Evolutionary conservation across 2,888 invertebrate species (phyloP), one percentile per base, ranked within the genome.

Genomic region (Eucera pruinosa): DNA sequence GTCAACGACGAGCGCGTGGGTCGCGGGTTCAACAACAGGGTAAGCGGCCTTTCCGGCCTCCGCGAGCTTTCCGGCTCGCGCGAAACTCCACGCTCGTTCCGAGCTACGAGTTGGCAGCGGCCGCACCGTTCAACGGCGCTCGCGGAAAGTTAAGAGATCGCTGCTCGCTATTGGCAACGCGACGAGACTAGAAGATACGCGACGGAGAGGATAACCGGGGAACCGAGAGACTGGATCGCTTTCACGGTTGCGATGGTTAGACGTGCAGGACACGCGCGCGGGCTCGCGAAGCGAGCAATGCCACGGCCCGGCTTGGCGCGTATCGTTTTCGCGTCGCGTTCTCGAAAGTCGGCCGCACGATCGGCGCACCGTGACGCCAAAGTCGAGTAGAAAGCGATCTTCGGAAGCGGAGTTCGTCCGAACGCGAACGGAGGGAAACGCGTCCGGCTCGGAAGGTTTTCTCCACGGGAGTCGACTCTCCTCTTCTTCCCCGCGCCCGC

Each of bases 21-120:
- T 81, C 94, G 97, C 89, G 97, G 97, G 75, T 97, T 96, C 92
- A 96, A 97, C 93, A 97, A 97, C 91, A 94, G 97, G 93, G 97
- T 97, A 93, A 95, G 95, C 52, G 23, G 4, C 33, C 48, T 23
- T 36, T 11, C 1, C 15, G 50, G 11, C 23, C 7, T 5, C 18
- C 33, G 4, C 30, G 30, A 30, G 30, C 6, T 9, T 11, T 36
- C 36, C n/a, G n/a, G n/a, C n/a, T n/a, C 36, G 6, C 11, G 9
- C 5, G 11, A 36, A 7, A 4, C 41, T 41, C 41, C 30, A 33
- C n/a, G 30, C n/a, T 43, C 13, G 25, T n/a, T n/a, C n/a, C n/a
- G n/a, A n/a, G n/a, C n/a, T n/a, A n/a, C n/a, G n/a, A n/a, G n/a
- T n/a, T n/a, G n/a, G n/a, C n/a, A n/a, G n/a, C n/a, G n/a, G n/a